Conservation (phyloP, 1,140 invertebrate species). For the Dufourea novaeangliae region DNA sequence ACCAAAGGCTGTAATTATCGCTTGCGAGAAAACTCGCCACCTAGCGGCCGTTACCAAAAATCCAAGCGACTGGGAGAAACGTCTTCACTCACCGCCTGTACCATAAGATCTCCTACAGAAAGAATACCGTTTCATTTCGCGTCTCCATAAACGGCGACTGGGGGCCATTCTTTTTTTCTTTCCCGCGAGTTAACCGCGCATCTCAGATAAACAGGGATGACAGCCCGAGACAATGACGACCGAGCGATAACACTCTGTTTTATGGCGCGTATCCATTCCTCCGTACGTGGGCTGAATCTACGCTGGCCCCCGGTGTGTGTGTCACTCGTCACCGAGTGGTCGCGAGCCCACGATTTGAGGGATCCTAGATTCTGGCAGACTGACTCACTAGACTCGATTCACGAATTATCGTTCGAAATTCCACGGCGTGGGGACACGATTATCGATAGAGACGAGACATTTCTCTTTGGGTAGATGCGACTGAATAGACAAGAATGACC, state of each 20-base stretch:
- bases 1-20: too few species aligned
- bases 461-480: constrained; percentile 70
- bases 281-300: constrained; percentile 51
- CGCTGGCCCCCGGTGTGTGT: constrained; percentile 17
- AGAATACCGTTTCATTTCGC: too few species aligned
- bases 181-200: constrained; percentile 15
- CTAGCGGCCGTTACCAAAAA: too few species aligned
- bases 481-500: constrained; percentile 70
- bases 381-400: background rate
- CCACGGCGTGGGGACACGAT: constrained; percentile 37
- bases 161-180: constrained; percentile 17
- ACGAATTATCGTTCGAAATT: background rate
- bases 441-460: constrained; percentile 68
- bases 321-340: background rate
- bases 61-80: too few species aligned
- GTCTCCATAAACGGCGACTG: constrained; percentile 34
- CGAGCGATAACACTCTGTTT: constrained; percentile 58
- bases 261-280: constrained; percentile 45
- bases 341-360: too few species aligned
- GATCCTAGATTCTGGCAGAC: too few species aligned
- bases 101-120: too few species aligned
- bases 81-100: too few species aligned
- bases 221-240: constrained; percentile 50
- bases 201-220: constrained; percentile 48
- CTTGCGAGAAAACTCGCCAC: too few species aligned